Conservation (phyloP, 2,888 invertebrate species). For the Scaptomyza reducta region DNA sequence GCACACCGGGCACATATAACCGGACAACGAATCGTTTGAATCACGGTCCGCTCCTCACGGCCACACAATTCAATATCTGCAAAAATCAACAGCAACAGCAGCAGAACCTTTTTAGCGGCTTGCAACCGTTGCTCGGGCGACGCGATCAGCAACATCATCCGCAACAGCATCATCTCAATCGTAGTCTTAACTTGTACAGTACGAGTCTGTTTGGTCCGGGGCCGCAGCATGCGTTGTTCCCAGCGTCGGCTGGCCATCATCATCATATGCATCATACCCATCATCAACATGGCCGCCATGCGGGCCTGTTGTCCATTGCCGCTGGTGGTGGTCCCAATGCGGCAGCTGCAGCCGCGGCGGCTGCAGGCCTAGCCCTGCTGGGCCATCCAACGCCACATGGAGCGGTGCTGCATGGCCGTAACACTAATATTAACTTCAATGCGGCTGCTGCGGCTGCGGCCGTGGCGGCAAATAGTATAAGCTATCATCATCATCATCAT, state of each 20-base stretch:
- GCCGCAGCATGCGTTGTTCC: constrained; percentile 45
- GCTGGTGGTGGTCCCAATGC: constrained; percentile 47
- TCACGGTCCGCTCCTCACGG: constrained; percentile 76
- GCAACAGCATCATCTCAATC: constrained; percentile 58
- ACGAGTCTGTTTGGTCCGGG: constrained; percentile 51
- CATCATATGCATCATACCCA: constrained; percentile 46
- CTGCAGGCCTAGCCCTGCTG: constrained; percentile 53
- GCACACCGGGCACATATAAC: constrained; percentile 71
- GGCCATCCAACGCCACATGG: constrained; percentile 61
- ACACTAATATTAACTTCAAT: constrained; percentile 53
- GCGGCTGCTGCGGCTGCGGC: constrained; percentile 66
- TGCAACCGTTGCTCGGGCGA: constrained; percentile 60
- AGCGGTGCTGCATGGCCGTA: constrained; percentile 19
- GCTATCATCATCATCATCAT: constrained; percentile 78
- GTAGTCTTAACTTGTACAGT: constrained; percentile 59
- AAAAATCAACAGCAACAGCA: constrained; percentile 70
- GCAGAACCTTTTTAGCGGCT: constrained; percentile 24
- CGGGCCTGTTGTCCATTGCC: constrained; percentile 59
- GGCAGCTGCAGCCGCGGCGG: constrained; percentile 48
- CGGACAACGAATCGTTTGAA: constrained; percentile 78
- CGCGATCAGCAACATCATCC: constrained; percentile 67
- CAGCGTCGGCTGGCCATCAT: constrained; percentile 26
- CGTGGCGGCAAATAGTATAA: constrained; percentile 78
- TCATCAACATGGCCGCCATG: constrained; percentile 54
- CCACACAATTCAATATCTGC: constrained; percentile 78